Conservation (phyloP, 2,797 vertebrate genomes). For the Pangasius mekongensis region DNA sequence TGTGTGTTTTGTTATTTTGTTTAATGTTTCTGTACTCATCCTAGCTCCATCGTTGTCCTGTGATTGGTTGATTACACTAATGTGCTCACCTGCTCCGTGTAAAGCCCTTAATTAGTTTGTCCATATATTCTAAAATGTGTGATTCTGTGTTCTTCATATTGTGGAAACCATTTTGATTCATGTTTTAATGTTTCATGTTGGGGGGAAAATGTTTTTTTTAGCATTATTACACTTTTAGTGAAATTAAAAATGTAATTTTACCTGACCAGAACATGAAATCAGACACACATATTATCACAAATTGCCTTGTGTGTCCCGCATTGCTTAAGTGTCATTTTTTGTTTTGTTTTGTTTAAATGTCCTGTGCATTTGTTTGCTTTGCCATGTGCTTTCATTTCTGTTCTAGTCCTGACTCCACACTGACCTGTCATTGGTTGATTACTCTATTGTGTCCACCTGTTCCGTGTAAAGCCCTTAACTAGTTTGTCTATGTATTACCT, state of each 20-base stretch:
- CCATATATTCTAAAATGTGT: neutral
- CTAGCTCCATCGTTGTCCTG: neutral
- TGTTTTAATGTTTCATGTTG: no score
- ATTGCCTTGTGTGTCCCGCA: neutral
- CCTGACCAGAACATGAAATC: neutral
- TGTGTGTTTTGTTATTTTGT: neutral
- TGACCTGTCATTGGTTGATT: neutral
- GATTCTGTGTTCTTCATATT: neutral
- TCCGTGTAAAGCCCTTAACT: no score
- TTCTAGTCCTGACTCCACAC: neutral
- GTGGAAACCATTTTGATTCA: no score
- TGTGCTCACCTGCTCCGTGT: neutral
- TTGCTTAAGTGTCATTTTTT: neutral
- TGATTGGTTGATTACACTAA: neutral
- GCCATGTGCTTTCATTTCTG: neutral
- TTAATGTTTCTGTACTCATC: neutral
- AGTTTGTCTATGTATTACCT: neutral
- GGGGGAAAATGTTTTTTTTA: no score
- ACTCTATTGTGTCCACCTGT: neutral
- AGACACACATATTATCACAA: neutral
- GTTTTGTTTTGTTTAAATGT: neutral
- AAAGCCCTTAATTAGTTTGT: neutral
- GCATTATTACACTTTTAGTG: no score
- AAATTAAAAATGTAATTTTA: neutral
- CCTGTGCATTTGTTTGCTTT: neutral